Evolutionary conservation across 2,888 invertebrate species (phyloP).

Genomic region (Agrochola macilenta): DNA sequence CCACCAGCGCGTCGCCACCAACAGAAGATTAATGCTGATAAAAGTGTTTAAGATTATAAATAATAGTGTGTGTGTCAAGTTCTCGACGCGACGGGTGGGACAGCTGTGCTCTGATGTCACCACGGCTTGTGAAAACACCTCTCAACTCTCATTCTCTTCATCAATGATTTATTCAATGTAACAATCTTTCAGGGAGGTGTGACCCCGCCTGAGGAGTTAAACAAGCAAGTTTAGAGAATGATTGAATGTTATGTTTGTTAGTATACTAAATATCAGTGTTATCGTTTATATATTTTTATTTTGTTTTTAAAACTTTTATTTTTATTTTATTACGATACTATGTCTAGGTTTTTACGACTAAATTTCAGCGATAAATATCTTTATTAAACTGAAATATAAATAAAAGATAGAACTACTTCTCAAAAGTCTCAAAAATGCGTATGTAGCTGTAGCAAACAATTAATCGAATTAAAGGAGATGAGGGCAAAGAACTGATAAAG

Average conservation of each 20-base stretch:
- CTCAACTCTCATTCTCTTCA: conserved; percentile 71
- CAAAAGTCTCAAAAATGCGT: conserved; percentile 11
- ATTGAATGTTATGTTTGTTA: conserved; percentile 46
- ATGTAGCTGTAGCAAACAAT: conserved; percentile 32
- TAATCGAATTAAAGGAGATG: conserved; percentile 47
- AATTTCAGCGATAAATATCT: conserved; percentile 33
- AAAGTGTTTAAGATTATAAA: conserved; percentile 71
- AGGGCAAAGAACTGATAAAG: conserved; percentile 62
- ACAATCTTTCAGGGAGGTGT: conserved; percentile 52
- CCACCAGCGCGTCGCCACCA: conserved; percentile 63
- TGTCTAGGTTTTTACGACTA: conserved; percentile 31
- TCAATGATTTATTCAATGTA: conserved; percentile 73
- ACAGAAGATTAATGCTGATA: conserved; percentile 72
- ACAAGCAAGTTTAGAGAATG: conserved; percentile 32
- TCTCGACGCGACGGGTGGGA: conserved; percentile 68
- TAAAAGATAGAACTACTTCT: conserved; percentile 1
- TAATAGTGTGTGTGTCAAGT: conserved; percentile 68
- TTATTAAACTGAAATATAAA: conserved; percentile 19
- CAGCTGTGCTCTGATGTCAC: conserved; percentile 80
- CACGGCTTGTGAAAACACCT: conserved; percentile 73
- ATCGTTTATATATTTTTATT: conserved; percentile 40
- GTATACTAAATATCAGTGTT: conserved; percentile 34
- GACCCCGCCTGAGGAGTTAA: conserved; percentile 18
- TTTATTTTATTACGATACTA: conserved; percentile 38
- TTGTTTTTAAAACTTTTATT: conserved; percentile 17